Percentiles rank a stretch among this genome's conserved stretches.
Conservation (phyloP, 35 echinoderm and acorn worm genomes). For the Patiria miniata region DNA sequence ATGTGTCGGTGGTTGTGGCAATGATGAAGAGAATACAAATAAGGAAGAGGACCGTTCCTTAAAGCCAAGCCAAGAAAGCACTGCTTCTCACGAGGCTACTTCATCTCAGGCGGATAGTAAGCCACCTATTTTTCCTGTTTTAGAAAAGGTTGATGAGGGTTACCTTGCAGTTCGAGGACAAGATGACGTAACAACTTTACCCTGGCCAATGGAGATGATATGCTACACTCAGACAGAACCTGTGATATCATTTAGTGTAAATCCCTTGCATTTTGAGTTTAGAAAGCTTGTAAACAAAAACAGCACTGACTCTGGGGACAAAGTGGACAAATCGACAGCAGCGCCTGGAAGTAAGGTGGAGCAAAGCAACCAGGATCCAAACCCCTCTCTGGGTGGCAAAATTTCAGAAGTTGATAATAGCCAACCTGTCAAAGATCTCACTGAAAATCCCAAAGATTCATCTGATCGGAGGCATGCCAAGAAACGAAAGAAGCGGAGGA, state of each 20-base stretch:
- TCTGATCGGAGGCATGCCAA: constrained; percentile 25
- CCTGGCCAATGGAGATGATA: constrained; percentile 70
- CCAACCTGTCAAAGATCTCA: too few relatives aligned
- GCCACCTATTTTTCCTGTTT: neutral
- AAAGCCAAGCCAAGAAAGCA: neutral
- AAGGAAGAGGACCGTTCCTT: neutral
- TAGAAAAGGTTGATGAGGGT: constrained; percentile 34
- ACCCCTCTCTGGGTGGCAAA: constrained; percentile 10
- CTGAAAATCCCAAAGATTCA: neutral
- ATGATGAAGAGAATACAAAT: neutral
- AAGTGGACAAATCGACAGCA: constrained; percentile 13
- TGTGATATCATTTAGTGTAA: constrained; percentile 57
- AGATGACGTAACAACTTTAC: constrained; percentile 60
- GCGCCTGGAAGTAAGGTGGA: constrained; percentile 41
- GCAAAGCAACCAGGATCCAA: neutral
- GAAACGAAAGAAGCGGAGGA: constrained; percentile 48
- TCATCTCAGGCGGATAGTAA: neutral
- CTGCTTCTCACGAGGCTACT: neutral
- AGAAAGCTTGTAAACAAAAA: constrained; percentile 31
- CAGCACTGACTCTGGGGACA: constrained; percentile 17
- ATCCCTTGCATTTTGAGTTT: constrained; percentile 73
- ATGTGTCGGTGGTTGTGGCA: neutral
- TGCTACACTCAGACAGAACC: constrained; percentile 35
- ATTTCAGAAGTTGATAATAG: neutral
- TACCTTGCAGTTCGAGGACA: constrained; percentile 55